phyloP scores from a whole-genome alignment of 2,888 invertebrate genomes.

The Acleris cristana region DNA sequence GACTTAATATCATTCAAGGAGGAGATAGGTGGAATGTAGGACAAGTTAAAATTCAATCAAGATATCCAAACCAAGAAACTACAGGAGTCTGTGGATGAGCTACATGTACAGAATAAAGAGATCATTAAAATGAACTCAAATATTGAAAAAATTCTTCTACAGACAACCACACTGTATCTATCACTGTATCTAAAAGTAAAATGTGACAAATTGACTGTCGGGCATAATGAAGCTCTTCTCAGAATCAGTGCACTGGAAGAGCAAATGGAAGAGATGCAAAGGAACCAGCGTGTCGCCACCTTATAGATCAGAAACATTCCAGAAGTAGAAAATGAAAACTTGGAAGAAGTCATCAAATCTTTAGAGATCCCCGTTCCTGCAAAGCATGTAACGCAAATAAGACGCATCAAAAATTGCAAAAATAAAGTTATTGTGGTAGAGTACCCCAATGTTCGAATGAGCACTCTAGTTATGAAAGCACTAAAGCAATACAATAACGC shows the following conservation, averaged over 20 bases:
- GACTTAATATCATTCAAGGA: not conserved
- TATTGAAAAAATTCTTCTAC: not conserved
- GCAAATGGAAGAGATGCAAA: not conserved
- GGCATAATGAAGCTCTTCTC: not conserved
- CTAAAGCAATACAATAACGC: not conserved
- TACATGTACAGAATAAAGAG: conserved; percentile 6
- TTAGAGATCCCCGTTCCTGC: not conserved
- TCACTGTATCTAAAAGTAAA: not conserved
- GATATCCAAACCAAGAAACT: conserved; percentile 3
- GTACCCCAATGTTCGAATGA: not conserved
- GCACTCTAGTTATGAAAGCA: conserved; percentile 1
- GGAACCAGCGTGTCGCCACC: not conserved
- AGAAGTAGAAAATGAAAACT: not conserved
- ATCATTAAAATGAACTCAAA: not conserved
- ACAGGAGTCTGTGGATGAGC: conserved; percentile 12
- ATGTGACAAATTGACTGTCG: not conserved
- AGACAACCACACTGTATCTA: not conserved
- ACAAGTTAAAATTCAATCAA: not conserved
- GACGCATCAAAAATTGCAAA: conserved; percentile 6
- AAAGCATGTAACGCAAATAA: not conserved
- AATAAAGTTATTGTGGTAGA: conserved; percentile 11
- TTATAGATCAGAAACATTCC: not conserved
- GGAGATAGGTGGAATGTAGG: not conserved
- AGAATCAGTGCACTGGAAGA: not conserved
- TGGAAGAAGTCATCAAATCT: not conserved